These are phyloP conservation scores for Oostethus manadensis DNA, from an alignment of 2,113 vertebrate genomes.

Conservation along the genomic window DNA sequence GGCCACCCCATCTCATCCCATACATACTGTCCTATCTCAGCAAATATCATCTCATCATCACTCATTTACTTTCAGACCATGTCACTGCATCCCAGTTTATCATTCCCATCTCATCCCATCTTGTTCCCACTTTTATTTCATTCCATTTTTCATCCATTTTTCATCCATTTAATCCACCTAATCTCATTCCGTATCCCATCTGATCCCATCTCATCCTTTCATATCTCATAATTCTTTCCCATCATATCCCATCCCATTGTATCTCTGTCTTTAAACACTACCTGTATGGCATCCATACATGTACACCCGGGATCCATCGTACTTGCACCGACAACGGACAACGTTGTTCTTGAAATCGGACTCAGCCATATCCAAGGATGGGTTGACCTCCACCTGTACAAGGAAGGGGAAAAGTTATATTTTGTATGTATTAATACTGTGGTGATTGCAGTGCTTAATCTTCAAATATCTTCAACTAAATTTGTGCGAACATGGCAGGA, in stretches of 20 bases:
- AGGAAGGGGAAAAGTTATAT: no score
- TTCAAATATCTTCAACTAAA: background rate
- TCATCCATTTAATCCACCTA: no score
- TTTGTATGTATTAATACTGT: background rate
- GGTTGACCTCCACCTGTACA: conserved; percentile 88
- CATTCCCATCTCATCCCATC: background rate
- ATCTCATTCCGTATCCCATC: background rate
- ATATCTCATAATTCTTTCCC: background rate
- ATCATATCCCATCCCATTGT: background rate
- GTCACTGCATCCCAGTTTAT: no score
- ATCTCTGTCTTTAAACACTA: conserved; percentile 32
- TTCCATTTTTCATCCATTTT: no score
- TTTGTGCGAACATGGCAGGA: background rate
- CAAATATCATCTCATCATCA: background rate
- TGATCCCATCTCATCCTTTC: background rate
- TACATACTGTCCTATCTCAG: background rate
- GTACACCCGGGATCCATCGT: conserved; percentile 85
- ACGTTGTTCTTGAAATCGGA: conserved; percentile 95
- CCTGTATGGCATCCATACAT: conserved; percentile 90
- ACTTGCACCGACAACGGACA: conserved; percentile 90
- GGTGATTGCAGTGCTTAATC: background rate
- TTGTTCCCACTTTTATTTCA: no score
- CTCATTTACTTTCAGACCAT: no score
- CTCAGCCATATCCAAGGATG: conserved; percentile 88
- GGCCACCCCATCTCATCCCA: no score